Evolutionary conservation across 2,113 vertebrate species (phyloP).

Genomic region (Lathamus discolor): DNA sequence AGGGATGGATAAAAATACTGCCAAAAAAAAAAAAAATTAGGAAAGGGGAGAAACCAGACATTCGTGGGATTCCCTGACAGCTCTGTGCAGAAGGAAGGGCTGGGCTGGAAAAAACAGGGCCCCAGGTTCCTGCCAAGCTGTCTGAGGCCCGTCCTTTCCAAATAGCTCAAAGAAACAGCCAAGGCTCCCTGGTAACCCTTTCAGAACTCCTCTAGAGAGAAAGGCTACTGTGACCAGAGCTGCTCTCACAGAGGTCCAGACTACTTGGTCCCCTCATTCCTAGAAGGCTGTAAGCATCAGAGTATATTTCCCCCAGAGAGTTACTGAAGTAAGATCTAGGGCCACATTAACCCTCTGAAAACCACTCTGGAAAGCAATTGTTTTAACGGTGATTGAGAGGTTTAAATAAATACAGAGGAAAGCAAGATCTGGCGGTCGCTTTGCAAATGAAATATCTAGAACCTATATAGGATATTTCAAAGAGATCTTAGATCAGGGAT

Average conservation of each 20-base stretch:
- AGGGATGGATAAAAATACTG: constrained; percentile 70
- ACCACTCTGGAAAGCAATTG: background rate
- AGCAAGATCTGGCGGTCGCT: background rate
- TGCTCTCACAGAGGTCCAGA: background rate
- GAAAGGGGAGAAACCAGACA: constrained; percentile 84
- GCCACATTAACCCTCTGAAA: background rate
- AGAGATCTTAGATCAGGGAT: background rate
- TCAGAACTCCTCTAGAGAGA: constrained; percentile 38
- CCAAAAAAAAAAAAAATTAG: constrained; percentile 47
- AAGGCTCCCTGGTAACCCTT: constrained; percentile 72
- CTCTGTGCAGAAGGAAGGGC: constrained; percentile 84
- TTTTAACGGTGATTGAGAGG: background rate
- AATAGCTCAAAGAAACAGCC: constrained; percentile 79
- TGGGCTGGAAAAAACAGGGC: constrained; percentile 88
- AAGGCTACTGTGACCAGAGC: background rate
- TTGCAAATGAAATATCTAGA: background rate
- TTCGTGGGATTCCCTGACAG: constrained; percentile 90
- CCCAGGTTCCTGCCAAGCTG: constrained; percentile 84
- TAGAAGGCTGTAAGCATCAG: background rate
- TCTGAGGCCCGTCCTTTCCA: constrained; percentile 86
- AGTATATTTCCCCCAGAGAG: background rate
- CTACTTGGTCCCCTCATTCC: background rate
- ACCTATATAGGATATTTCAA: background rate
- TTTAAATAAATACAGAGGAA: background rate
- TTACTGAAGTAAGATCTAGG: background rate